Conservation (phyloP, 2,113 vertebrate species). For the Maccullochella peelii region DNA sequence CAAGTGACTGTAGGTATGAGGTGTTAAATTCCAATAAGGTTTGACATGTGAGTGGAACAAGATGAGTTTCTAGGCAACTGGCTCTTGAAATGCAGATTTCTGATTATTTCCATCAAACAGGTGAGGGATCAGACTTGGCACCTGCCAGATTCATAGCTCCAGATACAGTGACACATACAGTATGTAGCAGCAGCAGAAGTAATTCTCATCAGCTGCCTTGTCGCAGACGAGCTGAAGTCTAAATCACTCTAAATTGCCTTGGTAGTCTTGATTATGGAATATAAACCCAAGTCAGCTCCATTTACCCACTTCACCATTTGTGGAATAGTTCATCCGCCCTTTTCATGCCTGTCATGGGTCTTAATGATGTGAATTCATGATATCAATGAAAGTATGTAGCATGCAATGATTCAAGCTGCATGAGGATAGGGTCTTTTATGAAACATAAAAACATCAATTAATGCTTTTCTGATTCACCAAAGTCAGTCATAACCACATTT, state of each 20-base stretch:
- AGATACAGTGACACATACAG: background rate
- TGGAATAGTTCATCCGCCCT: background rate
- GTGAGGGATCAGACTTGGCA: conserved; percentile 26
- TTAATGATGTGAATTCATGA: conserved; percentile 35
- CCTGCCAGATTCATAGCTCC: conserved; percentile 22
- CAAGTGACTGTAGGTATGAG: background rate
- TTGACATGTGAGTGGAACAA: conserved; percentile 23
- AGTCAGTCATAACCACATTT: conserved; percentile 1
- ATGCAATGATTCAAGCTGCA: background rate
- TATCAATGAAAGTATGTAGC: conserved; percentile 7
- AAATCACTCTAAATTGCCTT: conserved; percentile 49
- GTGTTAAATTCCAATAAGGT: background rate
- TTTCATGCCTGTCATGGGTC: background rate
- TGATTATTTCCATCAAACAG: conserved; percentile 44
- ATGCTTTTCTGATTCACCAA: conserved; percentile 8
- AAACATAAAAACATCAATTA: conserved; percentile 5
- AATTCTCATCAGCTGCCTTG: conserved; percentile 45
- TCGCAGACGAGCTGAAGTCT: conserved; percentile 14
- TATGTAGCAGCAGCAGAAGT: conserved; percentile 10
- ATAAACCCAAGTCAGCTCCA: background rate
- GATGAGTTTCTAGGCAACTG: conserved; percentile 75
- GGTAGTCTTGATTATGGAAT: conserved; percentile 19
- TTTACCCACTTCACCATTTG: conserved; percentile 17
- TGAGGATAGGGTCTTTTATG: background rate
- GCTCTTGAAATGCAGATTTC: conserved; percentile 58